Evolutionary conservation across 2,113 vertebrate genomes (phyloP), one percentile per base, ranked within the genome.

Genomic region (Cromileptes altivelis): DNA sequence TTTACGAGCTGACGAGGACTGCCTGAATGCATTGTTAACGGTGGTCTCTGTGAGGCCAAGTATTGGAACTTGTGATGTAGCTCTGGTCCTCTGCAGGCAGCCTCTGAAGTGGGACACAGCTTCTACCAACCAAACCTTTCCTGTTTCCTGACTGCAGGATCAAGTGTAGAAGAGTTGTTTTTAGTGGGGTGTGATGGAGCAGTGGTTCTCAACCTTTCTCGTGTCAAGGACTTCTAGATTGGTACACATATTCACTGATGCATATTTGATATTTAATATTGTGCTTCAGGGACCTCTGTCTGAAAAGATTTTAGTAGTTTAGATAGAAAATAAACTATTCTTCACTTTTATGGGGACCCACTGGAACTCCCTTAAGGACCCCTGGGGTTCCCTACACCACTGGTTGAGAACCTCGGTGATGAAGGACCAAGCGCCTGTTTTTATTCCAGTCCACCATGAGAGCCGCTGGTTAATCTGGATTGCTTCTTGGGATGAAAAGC

Each of bases 1-100:
- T 75, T 19, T 3, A 47, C 5, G 18, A 76, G 12, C 70, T 67
- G 53, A 45, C 9, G 0, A 37, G 62, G 30, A 53, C 50, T 23
- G 30, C 33, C 50, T 73, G 56, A 40, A 67, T 25, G 72, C 40
- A 60, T 45, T 61, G 19, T 56, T 74, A 64, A 70, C 8, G 58
- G 50, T 75, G 84, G 82, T 85, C 76, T 89, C 79, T 78, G 76
- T 75, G 85, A 85, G 79, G 75, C 72, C 68, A 61, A 23, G 78
- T 65, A 27, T 30, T 33, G 49, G 33, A 60, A 55, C 67, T 56
- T 56, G 56, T 85, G 4, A 70, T 70, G 58, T 27, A 42, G 37
- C 58, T 25, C 50, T 71, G 60, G 55, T 73, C 42, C 23, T 77
- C 50, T 45, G 47, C 50, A 75, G 40, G 71, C 30, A 71, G 30